Conservation (phyloP, 1,140 invertebrate genomes). For the Charaxes varanes region DNA sequence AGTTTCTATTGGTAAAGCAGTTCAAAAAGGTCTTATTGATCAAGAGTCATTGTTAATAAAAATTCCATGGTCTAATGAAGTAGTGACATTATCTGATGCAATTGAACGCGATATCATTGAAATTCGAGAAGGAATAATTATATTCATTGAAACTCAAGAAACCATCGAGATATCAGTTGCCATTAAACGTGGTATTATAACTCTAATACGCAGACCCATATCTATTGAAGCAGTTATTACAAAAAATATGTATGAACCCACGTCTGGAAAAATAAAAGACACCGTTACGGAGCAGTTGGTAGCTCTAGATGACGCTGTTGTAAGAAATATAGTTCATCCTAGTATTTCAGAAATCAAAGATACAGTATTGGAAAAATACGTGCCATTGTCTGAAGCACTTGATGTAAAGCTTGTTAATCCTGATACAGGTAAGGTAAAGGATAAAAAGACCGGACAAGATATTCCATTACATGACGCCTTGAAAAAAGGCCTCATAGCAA, state of each 20-base stretch:
- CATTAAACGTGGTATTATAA: conserved; percentile 81
- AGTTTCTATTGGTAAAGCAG: conserved; percentile 81
- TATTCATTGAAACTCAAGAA: conserved; percentile 80
- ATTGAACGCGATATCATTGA: conserved; percentile 86
- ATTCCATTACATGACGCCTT: conserved; percentile 83
- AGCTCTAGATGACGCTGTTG: conserved; percentile 83
- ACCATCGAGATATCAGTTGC: conserved; percentile 81
- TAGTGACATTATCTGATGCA: conserved; percentile 82
- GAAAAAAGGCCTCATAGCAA: conserved; percentile 80
- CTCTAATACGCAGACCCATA: conserved; percentile 81
- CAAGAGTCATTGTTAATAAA: conserved; percentile 82
- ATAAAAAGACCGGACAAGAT: conserved; percentile 79
- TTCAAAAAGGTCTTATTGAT: conserved; percentile 84
- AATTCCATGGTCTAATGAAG: conserved; percentile 82
- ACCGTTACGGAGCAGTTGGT: conserved; percentile 81
- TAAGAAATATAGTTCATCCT: conserved; percentile 86
- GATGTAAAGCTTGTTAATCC: conserved; percentile 80
- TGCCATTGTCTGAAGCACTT: conserved; percentile 82
- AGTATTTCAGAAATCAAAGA: conserved; percentile 89
- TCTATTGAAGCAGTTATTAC: conserved; percentile 84
- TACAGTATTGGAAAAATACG: conserved; percentile 79
- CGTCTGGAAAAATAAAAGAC: conserved; percentile 83
- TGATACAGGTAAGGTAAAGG: conserved; percentile 78
- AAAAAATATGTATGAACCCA: conserved; percentile 81
- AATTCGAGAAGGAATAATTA: conserved; percentile 81